These are phyloP conservation scores for Drosophila auraria DNA, from an alignment of 1,140 invertebrate genomes.

Conservation along the genomic window DNA sequence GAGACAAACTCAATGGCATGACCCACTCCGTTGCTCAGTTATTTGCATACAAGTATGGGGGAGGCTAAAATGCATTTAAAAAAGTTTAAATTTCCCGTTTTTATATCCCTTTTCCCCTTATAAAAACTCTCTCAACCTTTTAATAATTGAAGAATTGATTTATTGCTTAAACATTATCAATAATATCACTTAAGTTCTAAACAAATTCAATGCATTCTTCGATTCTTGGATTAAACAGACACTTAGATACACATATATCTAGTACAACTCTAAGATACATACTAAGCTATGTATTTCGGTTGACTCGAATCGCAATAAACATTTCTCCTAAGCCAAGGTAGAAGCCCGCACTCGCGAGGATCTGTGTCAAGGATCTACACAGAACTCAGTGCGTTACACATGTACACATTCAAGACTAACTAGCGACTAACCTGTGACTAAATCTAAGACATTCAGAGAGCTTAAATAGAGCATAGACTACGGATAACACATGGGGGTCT, in stretches of 20 bases:
- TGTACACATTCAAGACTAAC: conserved; percentile 66
- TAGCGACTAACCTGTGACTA: conserved; percentile 42
- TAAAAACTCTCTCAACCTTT: background rate
- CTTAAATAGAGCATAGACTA: conserved; percentile 15
- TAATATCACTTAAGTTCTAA: conserved; percentile 81
- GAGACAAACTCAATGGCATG: conserved; percentile 36
- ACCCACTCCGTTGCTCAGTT: conserved; percentile 41
- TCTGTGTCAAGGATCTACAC: conserved; percentile 24
- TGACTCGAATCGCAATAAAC: conserved; percentile 32
- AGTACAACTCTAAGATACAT: conserved; percentile 58
- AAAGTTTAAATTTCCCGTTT: background rate
- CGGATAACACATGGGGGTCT: conserved; percentile 19
- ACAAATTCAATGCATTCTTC: conserved; percentile 73
- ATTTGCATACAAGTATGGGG: conserved; percentile 55
- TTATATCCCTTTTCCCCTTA: background rate
- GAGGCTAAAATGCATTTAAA: background rate
- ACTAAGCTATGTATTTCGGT: conserved; percentile 39
- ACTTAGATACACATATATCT: conserved; percentile 30
- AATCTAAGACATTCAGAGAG: conserved; percentile 36
- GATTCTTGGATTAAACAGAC: conserved; percentile 58
- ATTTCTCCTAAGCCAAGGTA: conserved; percentile 9
- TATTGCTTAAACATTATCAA: conserved; percentile 83
- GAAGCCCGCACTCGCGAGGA: conserved; percentile 13
- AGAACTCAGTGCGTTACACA: conserved; percentile 40
- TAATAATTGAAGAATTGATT: conserved; percentile 78